Conservation (phyloP, 2,888 invertebrate species). For the Eupithecia insigniata region DNA sequence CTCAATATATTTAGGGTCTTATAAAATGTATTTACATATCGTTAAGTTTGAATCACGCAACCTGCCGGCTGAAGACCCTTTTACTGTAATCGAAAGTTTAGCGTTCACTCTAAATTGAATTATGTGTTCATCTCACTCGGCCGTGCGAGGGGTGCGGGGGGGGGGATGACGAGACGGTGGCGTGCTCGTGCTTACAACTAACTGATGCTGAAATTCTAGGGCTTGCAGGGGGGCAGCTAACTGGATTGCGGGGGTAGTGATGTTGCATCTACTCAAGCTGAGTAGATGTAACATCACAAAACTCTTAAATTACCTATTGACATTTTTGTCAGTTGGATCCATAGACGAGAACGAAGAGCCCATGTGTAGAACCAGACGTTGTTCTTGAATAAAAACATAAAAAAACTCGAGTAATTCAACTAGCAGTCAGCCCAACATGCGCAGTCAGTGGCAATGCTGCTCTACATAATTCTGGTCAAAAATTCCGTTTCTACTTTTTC, state of each 20-base stretch:
- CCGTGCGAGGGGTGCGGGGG: conserved; percentile 20
- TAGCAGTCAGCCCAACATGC: not conserved
- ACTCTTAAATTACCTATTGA: not conserved
- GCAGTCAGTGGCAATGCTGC: not conserved
- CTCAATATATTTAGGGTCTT: conserved; percentile 49
- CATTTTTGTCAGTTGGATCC: not conserved
- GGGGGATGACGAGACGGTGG: not conserved
- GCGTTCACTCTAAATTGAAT: conserved; percentile 40
- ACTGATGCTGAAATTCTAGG: conserved; percentile 53
- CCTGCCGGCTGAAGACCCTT: conserved; percentile 49
- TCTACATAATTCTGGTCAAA: not conserved
- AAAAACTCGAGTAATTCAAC: not conserved
- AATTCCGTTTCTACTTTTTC: not conserved
- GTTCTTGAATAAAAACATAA: not conserved
- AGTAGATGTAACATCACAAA: too few species aligned
- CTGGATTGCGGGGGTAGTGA: conserved; percentile 54
- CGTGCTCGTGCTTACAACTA: conserved; percentile 38
- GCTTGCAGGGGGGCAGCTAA: conserved; percentile 56
- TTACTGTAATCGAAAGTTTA: conserved; percentile 45
- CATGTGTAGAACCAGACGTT: not conserved
- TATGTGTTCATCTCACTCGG: conserved; percentile 40
- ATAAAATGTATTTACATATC: conserved; percentile 57
- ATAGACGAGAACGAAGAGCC: not conserved
- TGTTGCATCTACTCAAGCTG: conserved; percentile 16
- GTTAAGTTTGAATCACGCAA: conserved; percentile 56